Base-by-base conservation (phyloP, 2,888 invertebrate genomes). In the Ophion slaviceki region DNA sequence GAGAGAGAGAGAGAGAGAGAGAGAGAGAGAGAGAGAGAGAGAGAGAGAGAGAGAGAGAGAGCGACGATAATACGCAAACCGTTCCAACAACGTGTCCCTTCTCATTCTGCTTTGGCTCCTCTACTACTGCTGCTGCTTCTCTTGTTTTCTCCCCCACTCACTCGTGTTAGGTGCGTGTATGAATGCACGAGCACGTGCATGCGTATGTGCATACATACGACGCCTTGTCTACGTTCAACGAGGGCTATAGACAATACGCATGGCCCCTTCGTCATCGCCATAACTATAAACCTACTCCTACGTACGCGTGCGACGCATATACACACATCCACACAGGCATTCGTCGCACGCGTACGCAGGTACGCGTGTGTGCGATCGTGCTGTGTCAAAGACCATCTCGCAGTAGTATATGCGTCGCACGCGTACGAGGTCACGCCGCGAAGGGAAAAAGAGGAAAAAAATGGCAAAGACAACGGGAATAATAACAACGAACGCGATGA, bases 401-500 rank as follows among this genome's bases (percentile, higher is more conserved):
- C 11, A 47, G 76, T 82, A 24, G 71, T 53, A 24, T 83, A 62
- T 45, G 70, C 80, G 83, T 85, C 66, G 72, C 74, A 81, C 77
- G 67, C 80, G 80, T 75, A 78, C 86, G 77, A 77, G 84, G 86
- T 74, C 86, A 64, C 66, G 47, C 47, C 14, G 47, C 61, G 45
- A 40, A 32, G 61, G 76, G 62, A 47, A 62, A 40, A n/a, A 32
- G 61, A 62, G 40, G 28, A 32, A 62, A 71, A 59, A 77, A 36
- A 59, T 20, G 57, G 6, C n/a, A 64, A 57, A 80, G 66, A 76
- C 82, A 67, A 76, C 71, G 79, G 59, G 40, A 80, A 82, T 78
- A 79, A 81, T 66, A 75, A 82, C 78, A 72, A 84, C 74, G 77
- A 70, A 47, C 67, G 77, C 81, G 84, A 77, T 77, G 86, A 84